Conservation (phyloP, 2,797 vertebrate genomes). For the Cirrhinus mrigala region DNA sequence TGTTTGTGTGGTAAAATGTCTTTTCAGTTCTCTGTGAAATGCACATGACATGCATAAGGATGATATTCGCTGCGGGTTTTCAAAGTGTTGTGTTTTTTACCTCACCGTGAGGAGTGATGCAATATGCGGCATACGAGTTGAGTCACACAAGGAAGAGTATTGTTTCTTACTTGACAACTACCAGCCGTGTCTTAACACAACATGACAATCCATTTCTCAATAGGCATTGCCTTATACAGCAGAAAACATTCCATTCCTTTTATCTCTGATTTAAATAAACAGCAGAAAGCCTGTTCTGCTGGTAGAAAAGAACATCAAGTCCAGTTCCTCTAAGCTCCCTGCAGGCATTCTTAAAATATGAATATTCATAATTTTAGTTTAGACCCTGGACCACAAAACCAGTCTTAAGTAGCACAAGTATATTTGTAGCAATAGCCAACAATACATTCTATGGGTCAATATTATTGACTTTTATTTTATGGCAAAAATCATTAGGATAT, state of each 20-base stretch:
- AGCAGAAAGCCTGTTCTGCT: slow-evolving; percentile 3
- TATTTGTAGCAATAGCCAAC: no score
- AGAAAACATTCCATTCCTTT: background rate
- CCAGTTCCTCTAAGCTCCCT: background rate
- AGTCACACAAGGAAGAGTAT: background rate
- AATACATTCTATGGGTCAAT: no score
- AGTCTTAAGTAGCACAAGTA: no score
- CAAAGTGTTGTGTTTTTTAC: background rate
- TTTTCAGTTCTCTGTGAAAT: background rate
- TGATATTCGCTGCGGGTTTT: slow-evolving; percentile 4
- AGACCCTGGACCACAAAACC: no score
- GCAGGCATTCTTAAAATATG: background rate
- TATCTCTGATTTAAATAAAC: background rate
- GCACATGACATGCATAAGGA: background rate
- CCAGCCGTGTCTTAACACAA: background rate
- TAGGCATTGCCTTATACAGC: background rate
- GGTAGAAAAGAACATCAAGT: background rate
- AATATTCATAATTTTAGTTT: background rate
- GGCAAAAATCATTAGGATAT: no score
- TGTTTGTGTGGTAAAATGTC: background rate
- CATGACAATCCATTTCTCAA: background rate
- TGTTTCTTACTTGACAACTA: background rate
- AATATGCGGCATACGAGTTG: background rate
- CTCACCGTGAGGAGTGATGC: background rate
- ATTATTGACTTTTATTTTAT: no score